These are phyloP conservation scores for Erebia aethiops DNA, from an alignment of 2,888 invertebrate genomes.

Conservation along the genomic window DNA sequence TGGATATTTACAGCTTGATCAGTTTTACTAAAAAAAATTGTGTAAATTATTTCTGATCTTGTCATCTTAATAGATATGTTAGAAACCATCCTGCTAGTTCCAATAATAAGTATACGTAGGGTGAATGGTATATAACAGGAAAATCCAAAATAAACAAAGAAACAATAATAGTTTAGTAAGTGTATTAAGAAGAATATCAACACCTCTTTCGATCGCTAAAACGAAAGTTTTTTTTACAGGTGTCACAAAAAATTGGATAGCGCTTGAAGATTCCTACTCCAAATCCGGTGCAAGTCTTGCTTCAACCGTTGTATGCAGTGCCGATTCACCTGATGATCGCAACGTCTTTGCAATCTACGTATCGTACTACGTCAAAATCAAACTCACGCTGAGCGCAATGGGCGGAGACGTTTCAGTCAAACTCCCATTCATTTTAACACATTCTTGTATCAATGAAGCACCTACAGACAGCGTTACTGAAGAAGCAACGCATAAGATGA, in stretches of 20 bases:
- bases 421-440: slow-evolving; percentile 90
- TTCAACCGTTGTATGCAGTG: slow-evolving; percentile 81
- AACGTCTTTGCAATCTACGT: slow-evolving; percentile 96
- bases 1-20: neutral
- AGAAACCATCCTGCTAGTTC: too few species aligned
- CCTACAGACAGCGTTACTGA: slow-evolving; percentile 80
- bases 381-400: slow-evolving; percentile 90
- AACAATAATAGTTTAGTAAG: too few species aligned
- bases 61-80: too few species aligned
- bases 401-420: slow-evolving; percentile 91
- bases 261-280: slow-evolving; percentile 92
- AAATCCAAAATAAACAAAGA: too few species aligned
- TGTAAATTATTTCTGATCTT: too few species aligned
- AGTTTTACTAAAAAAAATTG: too few species aligned
- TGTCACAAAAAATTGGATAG: slow-evolving; percentile 95
- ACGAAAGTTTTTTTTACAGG: slow-evolving; percentile 71
- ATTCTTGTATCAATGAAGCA: slow-evolving; percentile 86
- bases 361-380: slow-evolving; percentile 95
- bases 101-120: too few species aligned
- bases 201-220: neutral
- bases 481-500: slow-evolving; percentile 75
- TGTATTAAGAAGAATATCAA: too few species aligned
- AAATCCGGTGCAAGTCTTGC: slow-evolving; percentile 86
- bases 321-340: slow-evolving; percentile 86
- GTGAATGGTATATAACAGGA: too few species aligned